phyloP scores from a whole-genome alignment of 2,888 invertebrate species.

The Ryuthela nishihirai region DNA sequence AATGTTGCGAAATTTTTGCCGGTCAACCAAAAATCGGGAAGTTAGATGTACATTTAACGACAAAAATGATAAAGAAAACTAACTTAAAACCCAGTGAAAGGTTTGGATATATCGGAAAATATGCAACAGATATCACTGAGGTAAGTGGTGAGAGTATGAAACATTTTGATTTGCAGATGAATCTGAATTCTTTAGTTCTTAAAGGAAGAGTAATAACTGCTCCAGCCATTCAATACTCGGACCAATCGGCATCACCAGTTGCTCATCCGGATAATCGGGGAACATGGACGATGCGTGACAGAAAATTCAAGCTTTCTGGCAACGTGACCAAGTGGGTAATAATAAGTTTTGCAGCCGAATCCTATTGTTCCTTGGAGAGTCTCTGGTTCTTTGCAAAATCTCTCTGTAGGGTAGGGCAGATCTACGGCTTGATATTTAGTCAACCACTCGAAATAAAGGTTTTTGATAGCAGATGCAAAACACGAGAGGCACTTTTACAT shows the following conservation, averaged over 20 bases:
- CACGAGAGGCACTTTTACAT: background rate
- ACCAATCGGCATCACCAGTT: background rate
- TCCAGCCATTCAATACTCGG: background rate
- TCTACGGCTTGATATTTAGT: background rate
- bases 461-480: background rate
- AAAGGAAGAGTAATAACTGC: conserved; percentile 9
- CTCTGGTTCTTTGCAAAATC: background rate
- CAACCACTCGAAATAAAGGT: background rate
- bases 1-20: conserved; percentile 3
- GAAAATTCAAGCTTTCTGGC: background rate
- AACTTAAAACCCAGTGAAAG: conserved; percentile 8
- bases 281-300: background rate
- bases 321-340: background rate
- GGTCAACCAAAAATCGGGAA: conserved; percentile 1
- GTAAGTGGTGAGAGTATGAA: background rate
- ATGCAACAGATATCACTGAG: background rate
- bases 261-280: conserved; percentile 3
- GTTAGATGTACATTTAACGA: background rate
- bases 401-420: background rate
- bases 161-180: conserved; percentile 15
- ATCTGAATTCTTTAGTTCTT: conserved; percentile 9
- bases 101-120: conserved; percentile 15
- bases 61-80: conserved; percentile 6
- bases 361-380: background rate
- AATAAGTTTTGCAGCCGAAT: background rate